A percentile compares a stretch with the other conserved stretches of the same genome.
Evolutionary conservation across 2,113 vertebrate species (phyloP).

Genomic region (Xenotilapia longispinis): DNA sequence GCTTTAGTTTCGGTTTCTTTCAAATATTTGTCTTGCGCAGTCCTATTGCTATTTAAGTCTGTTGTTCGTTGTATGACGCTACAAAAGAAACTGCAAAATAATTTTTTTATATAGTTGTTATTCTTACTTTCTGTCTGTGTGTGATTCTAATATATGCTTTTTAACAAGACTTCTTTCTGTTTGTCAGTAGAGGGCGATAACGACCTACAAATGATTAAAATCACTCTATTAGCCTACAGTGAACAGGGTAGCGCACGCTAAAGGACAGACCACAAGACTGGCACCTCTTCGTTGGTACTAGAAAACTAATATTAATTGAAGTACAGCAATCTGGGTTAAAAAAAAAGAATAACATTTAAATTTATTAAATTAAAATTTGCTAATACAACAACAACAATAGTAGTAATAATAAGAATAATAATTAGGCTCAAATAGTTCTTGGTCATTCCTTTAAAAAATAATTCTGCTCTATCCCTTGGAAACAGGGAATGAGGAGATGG

Average conservation of each 20-base stretch:
- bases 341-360: not conserved
- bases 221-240: not conserved
- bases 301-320: not conserved
- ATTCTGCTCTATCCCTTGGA: not conserved
- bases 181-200: slow-evolving; percentile 21
- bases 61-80: not conserved
- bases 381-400: not conserved
- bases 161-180: not conserved
- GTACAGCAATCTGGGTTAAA: not conserved
- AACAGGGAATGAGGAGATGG: not conserved
- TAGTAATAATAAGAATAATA: not conserved
- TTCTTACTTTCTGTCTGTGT: not conserved
- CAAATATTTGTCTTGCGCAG: not conserved
- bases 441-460: not conserved
- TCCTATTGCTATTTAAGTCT: not conserved
- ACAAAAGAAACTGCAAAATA: not conserved
- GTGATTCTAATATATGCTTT: not conserved
- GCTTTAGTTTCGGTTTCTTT: not conserved
- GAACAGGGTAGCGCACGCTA: not conserved
- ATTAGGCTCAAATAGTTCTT: not conserved
- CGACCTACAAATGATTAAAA: not conserved
- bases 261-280: not conserved
- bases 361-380: not conserved
- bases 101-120: rapidly evolving
- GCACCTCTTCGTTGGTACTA: not conserved